These are phyloP conservation scores for Drosophila chauvacae DNA, from an alignment of 1,140 invertebrate species.

Conservation along the genomic window DNA sequence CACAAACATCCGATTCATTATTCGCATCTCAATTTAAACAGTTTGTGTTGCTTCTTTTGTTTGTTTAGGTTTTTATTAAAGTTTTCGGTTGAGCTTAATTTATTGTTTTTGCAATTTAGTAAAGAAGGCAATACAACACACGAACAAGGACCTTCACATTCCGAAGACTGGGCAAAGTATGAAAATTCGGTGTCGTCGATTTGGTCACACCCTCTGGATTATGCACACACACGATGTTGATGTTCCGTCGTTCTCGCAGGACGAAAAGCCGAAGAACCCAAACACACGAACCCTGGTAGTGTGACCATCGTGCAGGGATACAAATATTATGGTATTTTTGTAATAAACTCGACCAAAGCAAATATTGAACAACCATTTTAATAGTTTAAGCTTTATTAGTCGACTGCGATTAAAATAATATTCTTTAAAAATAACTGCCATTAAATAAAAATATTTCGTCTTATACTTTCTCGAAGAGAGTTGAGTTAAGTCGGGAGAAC, in stretches of 20 bases:
- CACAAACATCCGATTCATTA: not conserved
- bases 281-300: slow-evolving; percentile 16
- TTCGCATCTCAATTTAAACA: slow-evolving; percentile 1
- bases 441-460: too few relatives aligned
- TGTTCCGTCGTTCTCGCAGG: slow-evolving; percentile 47
- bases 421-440: not conserved
- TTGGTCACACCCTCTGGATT: slow-evolving; percentile 83
- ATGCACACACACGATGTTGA: slow-evolving; percentile 64
- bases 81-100: slow-evolving; percentile 13
- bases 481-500: not conserved
- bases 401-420: not conserved
- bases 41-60: slow-evolving; percentile 5
- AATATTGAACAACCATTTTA: not conserved
- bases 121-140: slow-evolving; percentile 58
- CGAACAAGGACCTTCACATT: slow-evolving; percentile 79
- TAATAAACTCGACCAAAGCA: too few relatives aligned
- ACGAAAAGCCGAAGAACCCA: slow-evolving; percentile 43
- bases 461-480: not conserved
- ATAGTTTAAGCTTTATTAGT: not conserved
- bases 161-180: slow-evolving; percentile 84
- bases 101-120: slow-evolving; percentile 43
- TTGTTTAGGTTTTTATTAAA: slow-evolving; percentile 7
- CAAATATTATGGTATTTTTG: not conserved
- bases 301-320: slow-evolving; percentile 7
- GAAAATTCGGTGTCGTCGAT: slow-evolving; percentile 83